These are phyloP conservation scores for Dynastes maya DNA, from an alignment of 2,888 invertebrate species.

Conservation along the genomic window DNA sequence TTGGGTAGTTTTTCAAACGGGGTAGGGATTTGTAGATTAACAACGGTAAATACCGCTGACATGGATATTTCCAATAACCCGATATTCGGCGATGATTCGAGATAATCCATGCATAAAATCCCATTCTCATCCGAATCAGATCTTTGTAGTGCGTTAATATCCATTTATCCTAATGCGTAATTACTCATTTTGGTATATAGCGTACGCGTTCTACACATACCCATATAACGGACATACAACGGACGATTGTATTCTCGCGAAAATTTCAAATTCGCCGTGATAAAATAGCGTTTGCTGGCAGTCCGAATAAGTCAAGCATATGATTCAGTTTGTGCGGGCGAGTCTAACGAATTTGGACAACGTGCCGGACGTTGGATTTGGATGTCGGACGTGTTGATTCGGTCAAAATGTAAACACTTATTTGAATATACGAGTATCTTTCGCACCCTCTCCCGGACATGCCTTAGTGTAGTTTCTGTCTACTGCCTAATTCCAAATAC, in stretches of 20 bases:
- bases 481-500: too few relatives aligned
- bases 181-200: constrained; percentile 32
- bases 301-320: constrained; percentile 18
- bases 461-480: neutral
- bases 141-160: constrained; percentile 53
- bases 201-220: neutral
- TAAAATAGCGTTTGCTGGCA: neutral
- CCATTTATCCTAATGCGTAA: constrained; percentile 51
- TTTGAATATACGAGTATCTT: constrained; percentile 63
- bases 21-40: constrained; percentile 48
- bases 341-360: constrained; percentile 66
- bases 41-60: constrained; percentile 65
- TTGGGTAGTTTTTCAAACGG: constrained; percentile 19
- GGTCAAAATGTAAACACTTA: constrained; percentile 67
- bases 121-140: constrained; percentile 59
- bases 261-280: neutral
- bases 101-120: constrained; percentile 66
- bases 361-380: neutral
- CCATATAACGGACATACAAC: neutral
- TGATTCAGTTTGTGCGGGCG: constrained; percentile 61
- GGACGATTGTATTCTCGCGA: neutral
- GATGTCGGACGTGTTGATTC: neutral
- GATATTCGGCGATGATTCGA: constrained; percentile 64
- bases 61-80: constrained; percentile 64
- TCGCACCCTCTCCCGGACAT: neutral